These are phyloP conservation scores for Odontamblyopus rebecca DNA, from an alignment of 2,797 vertebrate species.

Conservation along the genomic window DNA sequence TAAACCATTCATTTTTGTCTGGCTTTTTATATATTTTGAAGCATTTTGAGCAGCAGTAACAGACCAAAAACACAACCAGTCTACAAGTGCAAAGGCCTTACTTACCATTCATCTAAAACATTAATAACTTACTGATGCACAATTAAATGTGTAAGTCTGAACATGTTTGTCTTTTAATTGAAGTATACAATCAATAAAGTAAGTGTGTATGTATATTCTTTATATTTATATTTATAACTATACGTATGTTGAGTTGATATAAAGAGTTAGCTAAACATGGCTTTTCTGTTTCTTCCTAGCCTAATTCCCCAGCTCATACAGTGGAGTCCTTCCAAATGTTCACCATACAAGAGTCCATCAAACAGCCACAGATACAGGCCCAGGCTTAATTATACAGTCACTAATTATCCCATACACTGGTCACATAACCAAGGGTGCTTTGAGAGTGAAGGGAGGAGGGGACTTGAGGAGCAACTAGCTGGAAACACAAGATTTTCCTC, in stretches of 20 bases:
- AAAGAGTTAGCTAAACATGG: too few species aligned
- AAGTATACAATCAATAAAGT: background rate
- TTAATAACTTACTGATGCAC: background rate
- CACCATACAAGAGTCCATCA: slow-evolving; percentile 50
- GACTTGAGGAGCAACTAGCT: slow-evolving; percentile 37
- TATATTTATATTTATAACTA: background rate
- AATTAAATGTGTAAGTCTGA: background rate
- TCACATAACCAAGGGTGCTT: slow-evolving; percentile 66
- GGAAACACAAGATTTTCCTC: slow-evolving; percentile 52
- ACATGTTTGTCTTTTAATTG: background rate
- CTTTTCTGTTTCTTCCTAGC: background rate
- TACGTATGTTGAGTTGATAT: background rate
- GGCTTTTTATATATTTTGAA: too few species aligned
- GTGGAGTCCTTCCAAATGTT: slow-evolving; percentile 66
- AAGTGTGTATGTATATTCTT: background rate
- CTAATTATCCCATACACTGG: slow-evolving; percentile 63
- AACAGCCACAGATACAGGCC: slow-evolving; percentile 50
- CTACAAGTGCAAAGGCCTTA: background rate
- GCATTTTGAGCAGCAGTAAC: too few species aligned
- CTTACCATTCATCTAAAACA: too few species aligned
- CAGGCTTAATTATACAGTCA: slow-evolving; percentile 67
- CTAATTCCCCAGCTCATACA: slow-evolving; percentile 49
- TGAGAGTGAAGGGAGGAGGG: slow-evolving; percentile 45
- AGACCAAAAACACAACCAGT: background rate
- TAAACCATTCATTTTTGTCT: too few species aligned